A percentile compares a stretch with the other conserved stretches of the same genome.
Conservation (phyloP, 2,797 vertebrate genomes). For the Ara ararauna region DNA sequence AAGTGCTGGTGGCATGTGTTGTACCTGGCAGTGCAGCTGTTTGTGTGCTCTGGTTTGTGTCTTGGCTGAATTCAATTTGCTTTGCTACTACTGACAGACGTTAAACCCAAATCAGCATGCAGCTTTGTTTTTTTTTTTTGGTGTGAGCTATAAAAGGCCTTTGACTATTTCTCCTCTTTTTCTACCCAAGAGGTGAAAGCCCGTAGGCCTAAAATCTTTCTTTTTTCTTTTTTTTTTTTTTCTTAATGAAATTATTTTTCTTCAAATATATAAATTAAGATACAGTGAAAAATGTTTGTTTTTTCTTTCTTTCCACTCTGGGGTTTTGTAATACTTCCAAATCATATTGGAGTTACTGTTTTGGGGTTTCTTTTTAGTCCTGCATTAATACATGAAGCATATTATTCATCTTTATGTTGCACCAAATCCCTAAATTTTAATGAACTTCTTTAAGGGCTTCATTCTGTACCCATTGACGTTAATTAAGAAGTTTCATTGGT, state of each 20-base stretch:
- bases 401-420: background rate
- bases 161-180: background rate
- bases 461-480: conserved; percentile 19
- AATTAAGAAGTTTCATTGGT: conserved; percentile 32
- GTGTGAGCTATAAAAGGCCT: background rate
- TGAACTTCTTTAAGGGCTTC: conserved; percentile 43
- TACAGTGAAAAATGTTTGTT: background rate
- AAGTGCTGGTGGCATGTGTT: fast-evolving
- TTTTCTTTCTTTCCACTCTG: background rate
- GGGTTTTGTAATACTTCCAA: background rate
- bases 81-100: fast-evolving
- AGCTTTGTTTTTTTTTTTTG: background rate
- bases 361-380: background rate
- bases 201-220: background rate
- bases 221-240: background rate
- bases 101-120: background rate
- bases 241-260: background rate
- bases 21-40: fast-evolving
- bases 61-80: background rate
- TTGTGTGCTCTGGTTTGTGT: background rate
- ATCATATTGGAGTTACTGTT: background rate
- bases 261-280: background rate
- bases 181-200: background rate
- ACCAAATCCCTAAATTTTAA: conserved; percentile 22
- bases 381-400: background rate